Base-by-base conservation (phyloP, 2,113 vertebrate genomes). In the Ia io region DNA sequence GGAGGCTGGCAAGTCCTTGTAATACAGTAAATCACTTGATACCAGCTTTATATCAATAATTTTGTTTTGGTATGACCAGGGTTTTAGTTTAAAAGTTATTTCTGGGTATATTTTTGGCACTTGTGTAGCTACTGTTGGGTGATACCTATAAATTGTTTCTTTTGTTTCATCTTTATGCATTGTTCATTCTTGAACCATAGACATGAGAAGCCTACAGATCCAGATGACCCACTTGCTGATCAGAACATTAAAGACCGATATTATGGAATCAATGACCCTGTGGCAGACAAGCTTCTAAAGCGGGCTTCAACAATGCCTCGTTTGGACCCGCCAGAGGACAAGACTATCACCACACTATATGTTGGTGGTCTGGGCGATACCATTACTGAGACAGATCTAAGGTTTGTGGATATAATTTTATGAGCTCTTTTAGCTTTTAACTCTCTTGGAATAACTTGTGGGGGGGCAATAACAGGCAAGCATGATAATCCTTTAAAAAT, bases 241-340 rank as follows among this genome's bases (percentile, higher is more conserved):
- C 99, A 99, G 97, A 99, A 99, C 97, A 99, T 99, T 84, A 99
- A 99, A 96, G 99, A 99, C 96, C 99, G 99, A 94, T 99, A 99
- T 92, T 99, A 99, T 42, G 99, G 99, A 42, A 99, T 99, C 93
- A 99, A 99, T 44, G 99, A 99, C 93, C 99, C 99, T 0, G 99
- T 99, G 23, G 99, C 99, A 88, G 99, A 99, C 98, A 99, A 99
- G 96, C 99, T 99, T 74, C 98, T 99, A 87, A 99, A 99, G 95
- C 98, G 99, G 94, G 99, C 99, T 0, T 99, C 99, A 9, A 99
- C 99, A 49, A 99, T 99, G 99, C 99, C 99, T 65, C 99, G 99
- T 10, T 97, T 99, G 63, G 99, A 99, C 95, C 99, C 99, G 2
- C 99, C 99, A 1, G 99, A 99, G 47, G 99, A 99, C 97, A 99